Conservation (phyloP, 2,113 vertebrate species). For the Isichthys henryi region DNA sequence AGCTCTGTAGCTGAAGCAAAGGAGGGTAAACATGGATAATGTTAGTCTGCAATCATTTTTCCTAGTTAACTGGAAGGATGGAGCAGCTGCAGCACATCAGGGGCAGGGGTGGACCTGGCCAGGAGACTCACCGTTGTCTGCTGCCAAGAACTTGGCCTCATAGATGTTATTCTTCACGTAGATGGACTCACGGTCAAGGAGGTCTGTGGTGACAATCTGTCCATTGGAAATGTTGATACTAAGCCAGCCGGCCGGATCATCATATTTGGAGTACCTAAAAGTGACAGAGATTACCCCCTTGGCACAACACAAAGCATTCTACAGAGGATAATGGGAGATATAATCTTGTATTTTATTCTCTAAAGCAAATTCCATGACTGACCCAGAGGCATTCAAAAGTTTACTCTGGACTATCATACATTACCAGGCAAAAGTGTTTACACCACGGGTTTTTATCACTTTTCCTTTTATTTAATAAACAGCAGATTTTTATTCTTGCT, state of each 20-base stretch:
- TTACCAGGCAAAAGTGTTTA: too few relatives aligned
- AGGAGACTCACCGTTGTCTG: conserved; percentile 82
- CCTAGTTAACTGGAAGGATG: not conserved
- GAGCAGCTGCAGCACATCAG: not conserved
- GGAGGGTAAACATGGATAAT: not conserved
- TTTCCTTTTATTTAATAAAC: too few relatives aligned
- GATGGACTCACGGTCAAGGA: conserved; percentile 89
- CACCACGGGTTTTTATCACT: too few relatives aligned
- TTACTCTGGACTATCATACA: too few relatives aligned
- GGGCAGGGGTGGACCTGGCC: not conserved
- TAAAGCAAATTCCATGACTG: not conserved
- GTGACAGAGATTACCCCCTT: conserved; percentile 27
- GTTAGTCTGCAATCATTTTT: not conserved
- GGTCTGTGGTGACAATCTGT: conserved; percentile 84
- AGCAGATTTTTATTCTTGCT: too few relatives aligned
- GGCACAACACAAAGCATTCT: not conserved
- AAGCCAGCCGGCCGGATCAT: conserved; percentile 94
- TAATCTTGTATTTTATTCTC: not conserved
- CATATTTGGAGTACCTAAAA: conserved; percentile 87
- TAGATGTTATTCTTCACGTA: conserved; percentile 90
- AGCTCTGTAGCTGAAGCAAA: not conserved
- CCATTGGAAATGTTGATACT: conserved; percentile 88
- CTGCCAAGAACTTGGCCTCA: conserved; percentile 91
- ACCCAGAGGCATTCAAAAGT: not conserved
- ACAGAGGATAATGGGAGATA: not conserved